phyloP scores from a whole-genome alignment of 2,888 invertebrate genomes.

The Ischnura elegans region DNA sequence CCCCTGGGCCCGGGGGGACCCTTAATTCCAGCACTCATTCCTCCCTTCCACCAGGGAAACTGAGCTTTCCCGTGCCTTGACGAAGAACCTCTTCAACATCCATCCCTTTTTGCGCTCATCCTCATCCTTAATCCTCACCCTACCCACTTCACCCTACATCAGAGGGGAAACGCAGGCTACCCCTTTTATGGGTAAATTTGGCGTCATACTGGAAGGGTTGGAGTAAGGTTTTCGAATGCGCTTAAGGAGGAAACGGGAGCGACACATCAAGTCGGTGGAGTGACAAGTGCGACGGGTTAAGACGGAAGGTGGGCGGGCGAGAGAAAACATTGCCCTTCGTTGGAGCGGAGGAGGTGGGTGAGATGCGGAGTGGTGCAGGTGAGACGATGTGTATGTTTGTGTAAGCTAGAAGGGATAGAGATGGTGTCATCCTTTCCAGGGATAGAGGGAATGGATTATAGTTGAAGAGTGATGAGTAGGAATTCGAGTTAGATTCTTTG shows the following conservation, averaged over 20 bases:
- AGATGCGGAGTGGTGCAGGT: background rate
- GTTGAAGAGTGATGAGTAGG: background rate
- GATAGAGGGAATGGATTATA: too few species aligned
- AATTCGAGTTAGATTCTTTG: too few species aligned
- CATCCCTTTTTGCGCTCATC: too few species aligned
- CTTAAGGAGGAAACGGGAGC: conserved; percentile 13
- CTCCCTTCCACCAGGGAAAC: background rate
- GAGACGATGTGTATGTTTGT: background rate
- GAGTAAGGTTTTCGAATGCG: background rate
- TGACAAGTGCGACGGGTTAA: conserved; percentile 31
- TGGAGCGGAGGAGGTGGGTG: background rate
- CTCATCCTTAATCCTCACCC: background rate
- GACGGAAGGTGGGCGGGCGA: background rate
- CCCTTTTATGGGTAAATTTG: background rate
- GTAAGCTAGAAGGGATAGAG: background rate
- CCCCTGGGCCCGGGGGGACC: background rate
- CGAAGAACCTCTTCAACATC: too few species aligned
- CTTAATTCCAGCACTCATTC: background rate
- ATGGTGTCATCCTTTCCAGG: background rate
- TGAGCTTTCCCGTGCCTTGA: too few species aligned
- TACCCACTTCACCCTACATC: background rate
- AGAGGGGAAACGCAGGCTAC: too few species aligned
- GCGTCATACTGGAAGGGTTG: too few species aligned
- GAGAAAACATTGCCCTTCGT: conserved; percentile 15
- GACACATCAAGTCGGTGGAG: conserved; percentile 6